Evolutionary conservation across 2,888 invertebrate genomes (phyloP).

Genomic region (Diploptera punctata): DNA sequence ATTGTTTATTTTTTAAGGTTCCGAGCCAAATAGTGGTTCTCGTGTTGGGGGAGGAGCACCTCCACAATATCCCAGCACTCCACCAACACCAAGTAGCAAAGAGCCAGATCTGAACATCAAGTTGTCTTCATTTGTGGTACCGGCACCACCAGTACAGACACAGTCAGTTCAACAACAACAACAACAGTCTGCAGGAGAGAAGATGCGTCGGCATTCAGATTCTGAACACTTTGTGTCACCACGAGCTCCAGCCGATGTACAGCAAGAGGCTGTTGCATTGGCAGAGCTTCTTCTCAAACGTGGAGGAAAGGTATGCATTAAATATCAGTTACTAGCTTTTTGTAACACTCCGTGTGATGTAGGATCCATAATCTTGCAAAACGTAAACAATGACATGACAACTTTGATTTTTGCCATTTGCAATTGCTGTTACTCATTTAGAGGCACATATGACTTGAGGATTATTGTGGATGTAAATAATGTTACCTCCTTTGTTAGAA

Average conservation of each 20-base stretch:
- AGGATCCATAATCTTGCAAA: no score
- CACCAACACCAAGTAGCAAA: conserved; percentile 49
- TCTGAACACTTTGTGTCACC: conserved; percentile 61
- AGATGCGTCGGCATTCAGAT: conserved; percentile 63
- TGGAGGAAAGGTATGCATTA: conserved; percentile 60
- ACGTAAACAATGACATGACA: no score
- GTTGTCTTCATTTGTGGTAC: conserved; percentile 61
- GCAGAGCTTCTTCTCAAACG: conserved; percentile 79
- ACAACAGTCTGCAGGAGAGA: conserved; percentile 45
- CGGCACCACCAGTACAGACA: conserved; percentile 50
- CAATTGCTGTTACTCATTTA: no score
- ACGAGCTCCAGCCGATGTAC: conserved; percentile 57
- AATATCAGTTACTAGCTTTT: no score
- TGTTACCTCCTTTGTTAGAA: no score
- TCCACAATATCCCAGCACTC: conserved; percentile 55
- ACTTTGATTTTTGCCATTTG: no score
- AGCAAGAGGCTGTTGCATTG: conserved; percentile 65
- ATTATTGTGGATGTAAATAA: no score
- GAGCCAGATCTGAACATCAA: conserved; percentile 51
- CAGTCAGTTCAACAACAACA: conserved; percentile 32
- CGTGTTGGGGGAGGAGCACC: conserved; percentile 47
- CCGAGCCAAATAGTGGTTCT: conserved; percentile 4
- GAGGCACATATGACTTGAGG: no score
- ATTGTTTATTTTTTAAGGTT: not conserved
- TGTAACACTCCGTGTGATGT: no score